phyloP scores from a whole-genome alignment of 2,797 vertebrate genomes.

The Cheirogaleus major region DNA sequence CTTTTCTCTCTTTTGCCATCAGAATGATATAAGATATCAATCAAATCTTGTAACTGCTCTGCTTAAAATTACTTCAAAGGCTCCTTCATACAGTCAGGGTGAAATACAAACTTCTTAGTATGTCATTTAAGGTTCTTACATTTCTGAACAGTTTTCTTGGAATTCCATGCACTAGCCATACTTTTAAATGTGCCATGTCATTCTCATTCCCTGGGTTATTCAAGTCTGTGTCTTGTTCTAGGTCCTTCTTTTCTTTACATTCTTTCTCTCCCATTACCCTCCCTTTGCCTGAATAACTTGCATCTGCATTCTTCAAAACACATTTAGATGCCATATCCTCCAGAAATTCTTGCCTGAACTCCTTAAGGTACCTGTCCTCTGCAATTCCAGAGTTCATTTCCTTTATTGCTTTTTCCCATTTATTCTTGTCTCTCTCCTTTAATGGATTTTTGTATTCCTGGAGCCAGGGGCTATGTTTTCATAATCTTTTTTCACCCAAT shows the following conservation, averaged over 20 bases:
- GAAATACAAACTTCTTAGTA: neutral
- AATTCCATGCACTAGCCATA: neutral
- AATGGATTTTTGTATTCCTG: neutral
- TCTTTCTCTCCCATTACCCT: neutral
- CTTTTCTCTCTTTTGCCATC: neutral
- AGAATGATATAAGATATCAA: neutral
- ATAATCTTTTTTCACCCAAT: neutral
- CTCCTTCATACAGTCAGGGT: neutral
- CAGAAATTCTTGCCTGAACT: neutral
- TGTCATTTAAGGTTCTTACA: neutral
- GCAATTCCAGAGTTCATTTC: neutral
- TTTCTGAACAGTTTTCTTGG: slow-evolving; percentile 3
- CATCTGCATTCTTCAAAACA: neutral
- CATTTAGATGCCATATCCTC: neutral
- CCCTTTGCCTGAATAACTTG: neutral
- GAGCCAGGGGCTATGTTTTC: neutral
- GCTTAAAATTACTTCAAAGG: neutral
- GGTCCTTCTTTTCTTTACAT: neutral
- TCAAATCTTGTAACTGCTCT: neutral
- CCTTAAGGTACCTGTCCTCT: neutral
- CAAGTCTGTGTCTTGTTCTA: neutral
- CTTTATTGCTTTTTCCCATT: neutral
- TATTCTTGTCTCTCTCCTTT: neutral
- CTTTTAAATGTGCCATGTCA: neutral
- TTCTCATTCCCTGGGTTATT: neutral